Evolutionary conservation across 2,113 vertebrate genomes (phyloP), one percentile per base, ranked within the genome.

Genomic region (Pleuronectes platessa): DNA sequence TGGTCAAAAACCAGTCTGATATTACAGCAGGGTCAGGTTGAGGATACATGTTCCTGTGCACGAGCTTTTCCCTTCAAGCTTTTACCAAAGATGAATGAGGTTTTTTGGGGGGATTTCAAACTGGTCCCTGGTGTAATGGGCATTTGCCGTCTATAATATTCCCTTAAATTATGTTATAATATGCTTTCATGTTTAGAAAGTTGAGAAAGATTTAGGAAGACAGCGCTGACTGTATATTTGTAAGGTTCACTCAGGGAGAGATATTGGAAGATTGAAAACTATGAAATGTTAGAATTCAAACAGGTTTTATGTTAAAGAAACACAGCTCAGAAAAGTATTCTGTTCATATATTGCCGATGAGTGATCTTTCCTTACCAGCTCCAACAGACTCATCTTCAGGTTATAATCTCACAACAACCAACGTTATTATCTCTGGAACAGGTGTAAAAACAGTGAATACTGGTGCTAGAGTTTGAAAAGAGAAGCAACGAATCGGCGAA

Each of bases 171-270:
- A 3, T 53, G 10, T 20, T n/a, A 55, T 40, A 58, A 23, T 54
- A 5, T 63, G 14, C 1, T n/a, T 53, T 65, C 47, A 58, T 47
- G 40, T 49, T 61, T 61, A 31, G 31, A 31, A 31, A 31, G 31
- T 7, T 31, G 5, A 27, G 11, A 10, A 35, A 63, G 42, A 7
- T 23, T 2, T 20, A n/a, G 54, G 23, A 13, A 65, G 21, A 56
- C n/a, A 51, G 2, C 42, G 12, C 17, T 58, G 15, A 70, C 23
- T 62, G 20, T 61, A 26, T 7, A 51, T 26, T 49, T 70, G 7
- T 61, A 37, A 47, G 8, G 27, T 79, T 74, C 35, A 68, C 15
- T 74, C 59, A 51, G 26, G 6, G 21, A 31, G 20, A 54, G 9
- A 59, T 78, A 1, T 53, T 49, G 2, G 17, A 5, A 53, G 3